Conservation (phyloP, 2,797 vertebrate genomes). For the Kryptopterus vitreolus region DNA sequence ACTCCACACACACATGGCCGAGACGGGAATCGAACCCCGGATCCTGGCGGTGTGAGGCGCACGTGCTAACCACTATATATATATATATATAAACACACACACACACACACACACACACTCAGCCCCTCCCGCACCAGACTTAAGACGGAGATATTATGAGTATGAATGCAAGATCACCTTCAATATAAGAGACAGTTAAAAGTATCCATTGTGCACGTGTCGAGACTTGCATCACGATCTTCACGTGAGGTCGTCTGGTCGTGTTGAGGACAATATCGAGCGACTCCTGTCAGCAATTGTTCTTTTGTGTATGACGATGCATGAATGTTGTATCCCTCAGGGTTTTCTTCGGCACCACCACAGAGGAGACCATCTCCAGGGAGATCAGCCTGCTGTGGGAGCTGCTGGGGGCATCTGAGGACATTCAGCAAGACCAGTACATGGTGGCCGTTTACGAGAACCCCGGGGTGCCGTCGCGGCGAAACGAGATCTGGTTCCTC, state of each 20-base stretch:
- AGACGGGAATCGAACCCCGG: no score
- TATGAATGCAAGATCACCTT: no score
- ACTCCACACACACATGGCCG: no score
- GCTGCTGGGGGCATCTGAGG: slow-evolving; percentile 65
- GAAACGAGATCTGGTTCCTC: slow-evolving; percentile 88
- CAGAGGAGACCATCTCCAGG: slow-evolving; percentile 75
- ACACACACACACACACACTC: no score
- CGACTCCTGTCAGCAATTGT: neutral
- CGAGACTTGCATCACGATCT: neutral
- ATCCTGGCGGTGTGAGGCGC: no score
- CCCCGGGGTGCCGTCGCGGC: slow-evolving; percentile 70
- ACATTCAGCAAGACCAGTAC: slow-evolving; percentile 66
- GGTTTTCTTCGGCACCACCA: slow-evolving; percentile 75
- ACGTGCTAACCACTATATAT: no score
- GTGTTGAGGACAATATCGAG: neutral
- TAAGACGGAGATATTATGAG: no score
- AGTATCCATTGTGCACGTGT: no score
- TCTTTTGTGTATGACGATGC: neutral
- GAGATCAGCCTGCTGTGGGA: slow-evolving; percentile 79
- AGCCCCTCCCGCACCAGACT: no score
- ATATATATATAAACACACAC: no score
- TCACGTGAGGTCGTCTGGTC: neutral
- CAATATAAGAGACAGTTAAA: no score
- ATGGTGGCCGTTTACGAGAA: slow-evolving; percentile 81
- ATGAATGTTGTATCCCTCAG: slow-evolving; percentile 51